Evolutionary conservation across 2,113 vertebrate species (phyloP).

Genomic region (Toxostoma redivivum): DNA sequence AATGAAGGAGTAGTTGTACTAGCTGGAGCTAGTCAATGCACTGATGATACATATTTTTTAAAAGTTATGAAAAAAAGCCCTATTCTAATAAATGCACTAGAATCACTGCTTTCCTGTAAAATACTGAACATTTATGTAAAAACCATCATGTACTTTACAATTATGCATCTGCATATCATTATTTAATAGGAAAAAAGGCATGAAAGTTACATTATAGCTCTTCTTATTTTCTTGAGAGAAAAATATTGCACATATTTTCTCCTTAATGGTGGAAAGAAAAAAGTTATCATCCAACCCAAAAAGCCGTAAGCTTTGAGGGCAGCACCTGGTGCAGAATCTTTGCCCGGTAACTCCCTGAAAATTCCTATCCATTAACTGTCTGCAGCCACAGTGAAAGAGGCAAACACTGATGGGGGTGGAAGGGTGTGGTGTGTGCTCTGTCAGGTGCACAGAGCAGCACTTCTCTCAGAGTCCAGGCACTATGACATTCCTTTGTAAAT

Average conservation of each 20-base stretch:
- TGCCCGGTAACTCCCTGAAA: neutral
- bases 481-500: neutral
- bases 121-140: neutral
- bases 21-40: neutral
- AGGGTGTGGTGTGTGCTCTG: fast-evolving
- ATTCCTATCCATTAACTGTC: neutral
- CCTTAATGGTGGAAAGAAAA: fast-evolving
- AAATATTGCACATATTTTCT: neutral
- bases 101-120: neutral
- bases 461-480: neutral
- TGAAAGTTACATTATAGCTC: neutral
- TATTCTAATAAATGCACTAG: neutral
- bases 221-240: neutral
- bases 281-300: neutral
- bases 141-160: neutral
- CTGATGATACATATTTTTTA: neutral
- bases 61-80: fast-evolving
- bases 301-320: neutral
- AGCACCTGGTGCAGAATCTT: neutral
- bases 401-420: neutral
- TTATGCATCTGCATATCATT: neutral
- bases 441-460: neutral
- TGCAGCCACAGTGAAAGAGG: neutral
- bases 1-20: neutral
- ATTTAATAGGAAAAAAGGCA: neutral